Percentiles rank a stretch among this genome's conserved stretches.
These are phyloP conservation scores for Eledona agricola DNA, from an alignment of 2,888 invertebrate species.

Conservation along the genomic window DNA sequence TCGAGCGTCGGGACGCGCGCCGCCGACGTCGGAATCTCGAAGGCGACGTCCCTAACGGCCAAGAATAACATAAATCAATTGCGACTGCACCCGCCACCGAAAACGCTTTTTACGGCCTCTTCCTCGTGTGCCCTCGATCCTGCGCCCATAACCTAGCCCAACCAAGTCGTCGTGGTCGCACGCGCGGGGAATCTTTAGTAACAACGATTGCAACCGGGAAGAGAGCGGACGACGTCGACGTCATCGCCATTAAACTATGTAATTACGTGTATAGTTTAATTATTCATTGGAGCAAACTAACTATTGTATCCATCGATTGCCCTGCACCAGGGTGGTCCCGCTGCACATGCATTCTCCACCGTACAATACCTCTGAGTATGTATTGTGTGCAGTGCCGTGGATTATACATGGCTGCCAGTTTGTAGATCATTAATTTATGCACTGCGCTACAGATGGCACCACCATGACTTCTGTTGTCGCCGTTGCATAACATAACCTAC, in stretches of 20 bases:
- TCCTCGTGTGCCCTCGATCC: too few relatives aligned
- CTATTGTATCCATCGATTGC: slow-evolving; percentile 58
- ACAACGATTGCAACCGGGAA: neutral
- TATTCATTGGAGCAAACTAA: slow-evolving; percentile 57
- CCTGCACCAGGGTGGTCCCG: slow-evolving; percentile 56
- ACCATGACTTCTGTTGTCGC: slow-evolving; percentile 1
- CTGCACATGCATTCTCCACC: slow-evolving; percentile 55
- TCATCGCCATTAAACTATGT: slow-evolving; percentile 46
- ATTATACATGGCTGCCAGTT: slow-evolving; percentile 55
- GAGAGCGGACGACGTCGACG: slow-evolving; percentile 15
- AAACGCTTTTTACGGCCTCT: too few relatives aligned
- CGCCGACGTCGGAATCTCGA: slow-evolving; percentile 40
- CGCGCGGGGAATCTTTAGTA: too few relatives aligned
- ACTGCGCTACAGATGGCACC: slow-evolving; percentile 51
- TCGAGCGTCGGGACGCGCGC: slow-evolving; percentile 38
- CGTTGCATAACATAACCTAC: too few relatives aligned
- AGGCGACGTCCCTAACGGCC: slow-evolving; percentile 42
- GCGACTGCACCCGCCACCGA: too few relatives aligned
- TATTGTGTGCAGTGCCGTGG: slow-evolving; percentile 54
- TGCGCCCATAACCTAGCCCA: too few relatives aligned
- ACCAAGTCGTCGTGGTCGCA: too few relatives aligned
- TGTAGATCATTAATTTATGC: slow-evolving; percentile 55
- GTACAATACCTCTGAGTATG: slow-evolving; percentile 57
- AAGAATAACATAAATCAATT: slow-evolving; percentile 49
- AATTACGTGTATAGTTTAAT: slow-evolving; percentile 55